These are phyloP conservation scores for Phaedon cochleariae DNA, from an alignment of 2,888 invertebrate genomes.

Conservation along the genomic window DNA sequence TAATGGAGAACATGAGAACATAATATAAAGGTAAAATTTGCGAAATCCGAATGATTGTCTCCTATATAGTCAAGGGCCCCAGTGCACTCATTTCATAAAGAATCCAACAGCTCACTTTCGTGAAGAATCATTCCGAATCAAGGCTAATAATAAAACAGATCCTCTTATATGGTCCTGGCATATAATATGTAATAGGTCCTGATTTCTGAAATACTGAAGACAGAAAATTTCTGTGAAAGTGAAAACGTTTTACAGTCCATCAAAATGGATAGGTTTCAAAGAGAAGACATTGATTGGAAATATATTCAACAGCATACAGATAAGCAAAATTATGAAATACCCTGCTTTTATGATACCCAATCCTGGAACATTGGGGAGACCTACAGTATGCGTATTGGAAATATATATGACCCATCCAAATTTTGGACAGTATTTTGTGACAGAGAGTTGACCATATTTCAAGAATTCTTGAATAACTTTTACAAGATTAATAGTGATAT, in stretches of 20 bases:
- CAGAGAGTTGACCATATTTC: conserved; percentile 32
- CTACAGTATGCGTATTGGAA: conserved; percentile 29
- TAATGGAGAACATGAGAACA: too few relatives aligned
- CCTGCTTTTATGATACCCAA: conserved; percentile 30
- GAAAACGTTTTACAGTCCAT: too few relatives aligned
- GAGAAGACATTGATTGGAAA: conserved; percentile 21
- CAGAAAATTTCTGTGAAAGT: neutral
- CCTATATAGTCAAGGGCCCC: too few relatives aligned
- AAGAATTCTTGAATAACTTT: conserved; percentile 25
- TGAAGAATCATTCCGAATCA: too few relatives aligned
- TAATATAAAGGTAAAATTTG: too few relatives aligned
- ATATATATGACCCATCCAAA: conserved; percentile 38
- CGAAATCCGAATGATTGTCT: too few relatives aligned
- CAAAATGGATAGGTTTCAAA: neutral
- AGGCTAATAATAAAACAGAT: too few relatives aligned
- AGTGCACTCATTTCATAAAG: too few relatives aligned
- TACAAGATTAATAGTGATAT: conserved; percentile 24
- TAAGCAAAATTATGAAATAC: conserved; percentile 27
- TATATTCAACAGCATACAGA: conserved; percentile 26
- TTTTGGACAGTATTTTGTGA: conserved; percentile 36
- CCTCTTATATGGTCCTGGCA: too few relatives aligned
- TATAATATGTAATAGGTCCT: too few relatives aligned
- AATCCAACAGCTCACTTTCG: too few relatives aligned
- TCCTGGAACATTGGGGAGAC: conserved; percentile 31
- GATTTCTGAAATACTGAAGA: too few relatives aligned